These are phyloP conservation scores for Mungos mungo DNA, from an alignment of 2,113 vertebrate species.

Conservation along the genomic window DNA sequence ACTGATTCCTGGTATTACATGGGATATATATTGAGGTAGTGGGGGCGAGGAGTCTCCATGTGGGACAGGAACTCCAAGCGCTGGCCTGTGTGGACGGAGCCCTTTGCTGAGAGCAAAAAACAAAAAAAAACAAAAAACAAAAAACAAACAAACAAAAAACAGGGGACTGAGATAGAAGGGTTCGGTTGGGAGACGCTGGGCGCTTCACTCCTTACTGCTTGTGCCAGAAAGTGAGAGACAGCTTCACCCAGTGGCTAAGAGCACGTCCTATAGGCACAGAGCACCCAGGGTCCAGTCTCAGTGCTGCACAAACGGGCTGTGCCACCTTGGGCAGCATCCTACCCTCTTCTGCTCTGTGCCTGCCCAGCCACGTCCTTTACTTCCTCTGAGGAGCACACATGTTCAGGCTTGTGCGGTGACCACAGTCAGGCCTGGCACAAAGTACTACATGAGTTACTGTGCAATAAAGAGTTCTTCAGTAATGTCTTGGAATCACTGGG, in stretches of 20 bases:
- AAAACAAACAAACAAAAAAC: background rate
- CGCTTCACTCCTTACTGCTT: background rate
- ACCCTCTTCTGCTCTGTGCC: background rate
- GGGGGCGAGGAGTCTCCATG: rapidly evolving
- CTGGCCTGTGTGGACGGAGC: background rate
- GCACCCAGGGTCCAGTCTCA: background rate
- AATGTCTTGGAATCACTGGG: background rate
- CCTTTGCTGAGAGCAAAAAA: background rate
- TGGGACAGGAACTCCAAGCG: background rate
- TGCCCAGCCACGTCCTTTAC: background rate
- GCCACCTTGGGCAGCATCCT: background rate
- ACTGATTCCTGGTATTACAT: background rate
- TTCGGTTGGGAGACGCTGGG: rapidly evolving
- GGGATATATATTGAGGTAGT: background rate
- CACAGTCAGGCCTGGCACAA: background rate
- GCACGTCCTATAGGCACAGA: too few species aligned
- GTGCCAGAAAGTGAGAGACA: background rate
- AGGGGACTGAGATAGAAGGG: too few species aligned
- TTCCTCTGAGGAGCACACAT: background rate
- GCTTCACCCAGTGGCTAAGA: background rate
- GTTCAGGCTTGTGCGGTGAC: background rate
- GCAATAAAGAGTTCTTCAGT: background rate
- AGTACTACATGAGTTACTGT: background rate
- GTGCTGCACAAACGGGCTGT: too few species aligned
- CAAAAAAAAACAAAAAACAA: background rate